These are phyloP conservation scores for Octonoba sinensis DNA, from an alignment of 2,888 invertebrate species.

Conservation along the genomic window DNA sequence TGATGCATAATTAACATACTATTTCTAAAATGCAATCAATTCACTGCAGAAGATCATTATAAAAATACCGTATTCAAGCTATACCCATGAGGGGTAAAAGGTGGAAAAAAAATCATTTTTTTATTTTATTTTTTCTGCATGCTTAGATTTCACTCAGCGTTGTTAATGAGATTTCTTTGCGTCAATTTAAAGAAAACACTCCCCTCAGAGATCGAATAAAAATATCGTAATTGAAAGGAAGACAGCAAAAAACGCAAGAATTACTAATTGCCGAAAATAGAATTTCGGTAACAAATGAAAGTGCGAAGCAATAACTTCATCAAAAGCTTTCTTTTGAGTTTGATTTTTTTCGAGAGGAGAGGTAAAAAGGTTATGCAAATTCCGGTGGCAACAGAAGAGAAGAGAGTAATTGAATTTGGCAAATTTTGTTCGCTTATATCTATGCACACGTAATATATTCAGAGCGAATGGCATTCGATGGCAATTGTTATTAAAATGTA, in stretches of 20 bases:
- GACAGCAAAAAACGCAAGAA: neutral
- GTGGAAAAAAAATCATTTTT: neutral
- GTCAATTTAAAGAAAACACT: conserved; percentile 14
- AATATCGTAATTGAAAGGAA: neutral
- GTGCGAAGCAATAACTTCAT: conserved; percentile 10
- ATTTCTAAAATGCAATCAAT: conserved; percentile 22
- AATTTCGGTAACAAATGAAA: conserved; percentile 25
- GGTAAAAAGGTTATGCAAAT: conserved; percentile 17
- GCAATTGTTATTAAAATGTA: conserved; percentile 28
- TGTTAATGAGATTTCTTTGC: conserved; percentile 23
- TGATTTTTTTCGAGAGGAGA: neutral
- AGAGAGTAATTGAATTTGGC: conserved; percentile 16
- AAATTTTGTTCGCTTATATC: conserved; percentile 4
- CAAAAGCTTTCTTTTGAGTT: neutral
- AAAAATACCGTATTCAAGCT: too few species aligned
- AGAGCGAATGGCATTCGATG: too few species aligned
- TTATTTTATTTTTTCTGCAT: neutral
- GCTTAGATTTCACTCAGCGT: conserved; percentile 6
- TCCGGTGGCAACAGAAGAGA: conserved; percentile 14
- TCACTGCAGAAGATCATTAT: neutral
- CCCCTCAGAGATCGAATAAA: conserved; percentile 1
- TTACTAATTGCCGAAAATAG: conserved; percentile 53
- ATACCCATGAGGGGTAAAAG: neutral
- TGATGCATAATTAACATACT: conserved; percentile 12
- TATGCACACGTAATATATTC: too few species aligned